These are phyloP conservation scores for Erinaceus europaeus DNA, from an alignment of 2,113 vertebrate genomes.

Conservation along the genomic window DNA sequence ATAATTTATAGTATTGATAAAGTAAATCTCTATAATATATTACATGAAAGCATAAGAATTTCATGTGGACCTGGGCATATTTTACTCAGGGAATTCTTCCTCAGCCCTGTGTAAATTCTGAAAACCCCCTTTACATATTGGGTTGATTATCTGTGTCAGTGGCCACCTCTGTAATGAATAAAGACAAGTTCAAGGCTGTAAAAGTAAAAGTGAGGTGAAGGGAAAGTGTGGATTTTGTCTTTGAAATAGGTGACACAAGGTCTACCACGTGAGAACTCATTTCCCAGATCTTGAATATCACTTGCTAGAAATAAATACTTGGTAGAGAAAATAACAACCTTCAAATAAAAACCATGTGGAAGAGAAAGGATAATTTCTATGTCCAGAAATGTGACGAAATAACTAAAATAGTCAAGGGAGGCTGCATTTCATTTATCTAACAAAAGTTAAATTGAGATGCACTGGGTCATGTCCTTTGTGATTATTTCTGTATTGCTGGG, in stretches of 20 bases:
- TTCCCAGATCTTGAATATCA: constrained; percentile 49
- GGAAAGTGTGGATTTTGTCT: constrained; percentile 44
- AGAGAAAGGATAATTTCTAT: constrained; percentile 57
- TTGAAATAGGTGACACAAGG: constrained; percentile 66
- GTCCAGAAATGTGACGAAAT: constrained; percentile 10
- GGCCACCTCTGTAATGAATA: constrained; percentile 30
- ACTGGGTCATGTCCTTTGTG: background rate
- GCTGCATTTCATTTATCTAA: constrained; percentile 32
- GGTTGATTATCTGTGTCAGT: constrained; percentile 43
- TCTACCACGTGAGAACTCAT: constrained; percentile 55
- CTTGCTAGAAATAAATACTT: constrained; percentile 45
- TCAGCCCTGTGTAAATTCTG: background rate
- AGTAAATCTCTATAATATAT: too few species aligned
- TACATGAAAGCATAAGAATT: background rate
- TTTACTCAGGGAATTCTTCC: background rate
- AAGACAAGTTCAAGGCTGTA: constrained; percentile 48
- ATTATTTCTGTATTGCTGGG: background rate
- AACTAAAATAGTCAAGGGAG: constrained; percentile 25
- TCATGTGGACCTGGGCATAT: background rate
- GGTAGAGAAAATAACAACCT: constrained; percentile 22
- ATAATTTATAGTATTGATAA: too few species aligned
- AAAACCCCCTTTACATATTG: constrained; percentile 30
- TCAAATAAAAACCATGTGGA: constrained; percentile 50
- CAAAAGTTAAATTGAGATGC: background rate
- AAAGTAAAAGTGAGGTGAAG: constrained; percentile 56